A percentile compares a stretch with the other conserved stretches of the same genome.
These are phyloP conservation scores for Nebria salina DNA, from an alignment of 2,888 invertebrate genomes.

Conservation along the genomic window DNA sequence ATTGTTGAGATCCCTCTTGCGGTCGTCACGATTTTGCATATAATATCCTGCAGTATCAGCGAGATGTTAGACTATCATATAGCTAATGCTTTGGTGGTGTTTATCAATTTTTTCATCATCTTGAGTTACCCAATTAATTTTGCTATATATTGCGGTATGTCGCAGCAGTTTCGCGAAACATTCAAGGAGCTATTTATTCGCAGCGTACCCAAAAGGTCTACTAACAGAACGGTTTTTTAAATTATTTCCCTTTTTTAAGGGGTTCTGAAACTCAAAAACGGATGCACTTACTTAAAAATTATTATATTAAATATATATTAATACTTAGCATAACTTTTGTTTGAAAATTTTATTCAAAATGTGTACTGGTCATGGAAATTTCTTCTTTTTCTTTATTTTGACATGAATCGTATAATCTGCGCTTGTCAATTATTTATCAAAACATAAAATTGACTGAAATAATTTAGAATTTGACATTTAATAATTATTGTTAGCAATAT, in stretches of 20 bases:
- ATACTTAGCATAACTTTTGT: no score
- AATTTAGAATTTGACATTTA: no score
- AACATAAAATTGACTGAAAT: no score
- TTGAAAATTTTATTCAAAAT: no score
- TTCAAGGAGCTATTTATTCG: slow-evolving; percentile 85
- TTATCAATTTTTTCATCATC: slow-evolving; percentile 92
- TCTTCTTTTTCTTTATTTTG: no score
- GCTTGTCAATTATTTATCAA: no score
- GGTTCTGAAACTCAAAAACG: no score
- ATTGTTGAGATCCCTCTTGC: slow-evolving; percentile 86
- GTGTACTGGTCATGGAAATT: no score
- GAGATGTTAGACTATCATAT: slow-evolving; percentile 81
- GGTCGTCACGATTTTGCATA: slow-evolving; percentile 83
- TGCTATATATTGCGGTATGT: slow-evolving; percentile 97
- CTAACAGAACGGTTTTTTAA: slow-evolving; percentile 84
- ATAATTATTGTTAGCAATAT: no score
- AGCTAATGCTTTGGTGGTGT: slow-evolving; percentile 79
- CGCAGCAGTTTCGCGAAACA: slow-evolving; percentile 91
- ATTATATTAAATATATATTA: no score
- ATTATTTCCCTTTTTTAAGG: slow-evolving; percentile 44
- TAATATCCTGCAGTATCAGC: slow-evolving; percentile 75
- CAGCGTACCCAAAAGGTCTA: slow-evolving; percentile 76
- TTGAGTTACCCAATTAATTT: slow-evolving; percentile 94
- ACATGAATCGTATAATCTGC: no score
- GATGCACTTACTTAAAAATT: no score